Base-by-base conservation (phyloP, 2,113 vertebrate genomes). In the Trogon surrucura region DNA sequence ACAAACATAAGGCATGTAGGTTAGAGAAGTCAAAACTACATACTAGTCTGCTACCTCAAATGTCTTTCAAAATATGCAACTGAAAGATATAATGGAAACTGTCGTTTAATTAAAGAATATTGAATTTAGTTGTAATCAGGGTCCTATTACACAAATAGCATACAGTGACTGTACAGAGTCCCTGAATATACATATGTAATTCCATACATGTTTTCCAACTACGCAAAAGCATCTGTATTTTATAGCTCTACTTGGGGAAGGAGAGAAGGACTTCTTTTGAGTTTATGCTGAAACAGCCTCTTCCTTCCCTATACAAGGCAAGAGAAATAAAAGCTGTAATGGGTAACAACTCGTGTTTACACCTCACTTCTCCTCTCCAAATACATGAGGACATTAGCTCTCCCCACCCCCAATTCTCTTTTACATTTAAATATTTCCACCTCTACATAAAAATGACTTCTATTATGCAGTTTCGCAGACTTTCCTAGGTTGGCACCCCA, bases 1-100 rank as follows among this genome's bases (percentile, higher is more conserved):
- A 96, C 75, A 96, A 96, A 95, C 92, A 90, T 89, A 92, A 95
- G 84, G 93, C 96, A 91, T 23, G 75, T 82, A 92, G 90, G 91
- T 93, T 96, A 96, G 62, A 97, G 81, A 93, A 94, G 75, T 77
- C 88, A 80, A 88, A 94, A 78, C 95, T 80, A 79, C 77, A 34
- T 19, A 69, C 61, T 65, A 57, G 53, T n/a, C 67, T 88, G 85
- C 56, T 88, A 65, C 56, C 41, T 89, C 89, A 88, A 80, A 80
- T 57, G 62, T 89, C 92, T 94, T 90, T 54, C 85, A 60, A 84
- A 91, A 70, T 56, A 71, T 0, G 9, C 67, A 80, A 62, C 58
- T 51, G 66, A 93, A 53, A 32, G 79, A 6, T 51, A 54, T 45
- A 0, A 61, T 12, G 44, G 58, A 75, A 91, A 54, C 57, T 26